These are phyloP conservation scores for Malurus melanocephalus DNA, from an alignment of 2,113 vertebrate genomes.

Conservation along the genomic window DNA sequence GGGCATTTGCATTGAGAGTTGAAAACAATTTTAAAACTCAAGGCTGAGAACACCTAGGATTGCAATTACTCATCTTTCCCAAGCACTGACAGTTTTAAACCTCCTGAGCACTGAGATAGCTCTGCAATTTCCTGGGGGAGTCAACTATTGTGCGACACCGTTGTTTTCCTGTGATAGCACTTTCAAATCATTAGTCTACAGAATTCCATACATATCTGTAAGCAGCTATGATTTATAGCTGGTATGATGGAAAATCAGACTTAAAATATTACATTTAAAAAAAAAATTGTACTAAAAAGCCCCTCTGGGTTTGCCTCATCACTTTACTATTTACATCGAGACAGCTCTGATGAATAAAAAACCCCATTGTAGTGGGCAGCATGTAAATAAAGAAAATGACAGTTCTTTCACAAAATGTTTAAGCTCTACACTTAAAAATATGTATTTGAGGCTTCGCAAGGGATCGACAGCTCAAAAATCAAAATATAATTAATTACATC, in stretches of 20 bases:
- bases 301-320: not conserved
- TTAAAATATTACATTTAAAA: slow-evolving; percentile 12
- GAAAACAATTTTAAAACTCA: slow-evolving; percentile 68
- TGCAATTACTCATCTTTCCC: slow-evolving; percentile 65
- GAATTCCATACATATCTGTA: not conserved
- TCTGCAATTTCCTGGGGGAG: slow-evolving; percentile 62
- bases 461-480: not conserved
- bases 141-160: slow-evolving; percentile 22
- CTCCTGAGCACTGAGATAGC: slow-evolving; percentile 55
- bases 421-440: not conserved
- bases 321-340: not conserved
- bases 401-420: not conserved
- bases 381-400: not conserved
- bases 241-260: not conserved
- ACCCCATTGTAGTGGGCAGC: not conserved
- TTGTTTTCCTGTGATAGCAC: slow-evolving; percentile 47
- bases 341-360: not conserved
- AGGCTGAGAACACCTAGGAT: slow-evolving; percentile 60
- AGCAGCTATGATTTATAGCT: slow-evolving; percentile 58
- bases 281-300: not conserved
- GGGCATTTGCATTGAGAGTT: slow-evolving; percentile 66
- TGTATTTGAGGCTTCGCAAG: not conserved
- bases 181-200: slow-evolving; percentile 35
- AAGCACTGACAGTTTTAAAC: slow-evolving; percentile 59
- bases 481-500: not conserved